A percentile compares a stretch with the other conserved stretches of the same genome.
These are phyloP conservation scores for Crotalus helleri DNA, from an alignment of 2,113 vertebrate species.

Conservation along the genomic window DNA sequence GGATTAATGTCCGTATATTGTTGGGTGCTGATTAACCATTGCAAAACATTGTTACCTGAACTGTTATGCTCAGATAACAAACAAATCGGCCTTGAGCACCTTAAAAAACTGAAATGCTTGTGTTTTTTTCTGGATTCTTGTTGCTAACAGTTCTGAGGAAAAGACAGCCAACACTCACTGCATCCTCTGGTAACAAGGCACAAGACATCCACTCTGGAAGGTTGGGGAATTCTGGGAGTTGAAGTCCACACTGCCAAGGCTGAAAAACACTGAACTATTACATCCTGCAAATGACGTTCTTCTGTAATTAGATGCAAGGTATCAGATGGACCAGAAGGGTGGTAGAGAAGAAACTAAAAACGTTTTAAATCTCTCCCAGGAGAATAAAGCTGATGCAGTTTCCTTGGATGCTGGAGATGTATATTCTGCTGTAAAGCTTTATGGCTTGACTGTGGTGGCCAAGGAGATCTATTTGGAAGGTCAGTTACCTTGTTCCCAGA, in stretches of 20 bases:
- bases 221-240: neutral
- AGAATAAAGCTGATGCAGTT: slow-evolving; percentile 82
- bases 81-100: neutral
- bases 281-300: neutral
- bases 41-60: neutral
- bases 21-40: neutral
- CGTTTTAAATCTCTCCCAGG: slow-evolving; percentile 57
- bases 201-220: neutral
- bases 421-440: slow-evolving; percentile 86
- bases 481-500: slow-evolving; percentile 39
- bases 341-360: neutral
- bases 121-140: neutral
- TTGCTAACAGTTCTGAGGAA: neutral
- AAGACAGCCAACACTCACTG: neutral
- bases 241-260: neutral
- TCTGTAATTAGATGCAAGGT: neutral
- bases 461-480: slow-evolving; percentile 84
- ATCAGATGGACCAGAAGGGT: neutral
- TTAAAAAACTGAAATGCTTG: neutral
- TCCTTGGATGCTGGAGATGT: slow-evolving; percentile 85
- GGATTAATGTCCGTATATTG: neutral
- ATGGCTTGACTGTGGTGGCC: slow-evolving; percentile 77
- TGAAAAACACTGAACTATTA: neutral
- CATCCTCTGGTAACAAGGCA: neutral
- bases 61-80: neutral